These are phyloP conservation scores for Stomatorhinus ivindoensis DNA, from an alignment of 2,113 vertebrate genomes.

Conservation along the genomic window DNA sequence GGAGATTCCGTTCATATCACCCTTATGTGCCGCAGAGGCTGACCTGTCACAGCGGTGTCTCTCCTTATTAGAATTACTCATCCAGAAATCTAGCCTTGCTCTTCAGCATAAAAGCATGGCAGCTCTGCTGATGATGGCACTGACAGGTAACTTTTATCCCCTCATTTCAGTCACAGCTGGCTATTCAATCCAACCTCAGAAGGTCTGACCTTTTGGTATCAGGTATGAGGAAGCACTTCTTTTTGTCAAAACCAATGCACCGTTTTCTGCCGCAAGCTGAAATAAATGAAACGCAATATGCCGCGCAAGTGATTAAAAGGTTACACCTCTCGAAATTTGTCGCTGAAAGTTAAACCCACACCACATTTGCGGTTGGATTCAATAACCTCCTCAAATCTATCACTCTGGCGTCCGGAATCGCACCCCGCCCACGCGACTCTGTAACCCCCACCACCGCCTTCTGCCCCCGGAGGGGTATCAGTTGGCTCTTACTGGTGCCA, in stretches of 20 bases:
- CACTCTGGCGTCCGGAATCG: neutral
- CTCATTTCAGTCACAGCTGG: neutral
- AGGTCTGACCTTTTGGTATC: conserved; percentile 5
- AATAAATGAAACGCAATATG: conserved; percentile 12
- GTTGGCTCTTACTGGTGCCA: neutral
- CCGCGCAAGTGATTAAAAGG: conserved; percentile 7
- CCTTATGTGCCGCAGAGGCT: neutral
- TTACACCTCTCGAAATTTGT: conserved; percentile 6
- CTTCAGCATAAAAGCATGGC: neutral
- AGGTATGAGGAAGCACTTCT: neutral
- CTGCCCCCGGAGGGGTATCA: neutral
- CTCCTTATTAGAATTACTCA: neutral
- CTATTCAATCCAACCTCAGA: neutral
- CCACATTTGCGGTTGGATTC: conserved; percentile 9
- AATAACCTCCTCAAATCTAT: neutral
- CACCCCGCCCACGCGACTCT: neutral
- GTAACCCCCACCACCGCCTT: neutral
- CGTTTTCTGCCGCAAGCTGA: neutral
- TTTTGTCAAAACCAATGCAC: neutral
- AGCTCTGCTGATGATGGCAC: neutral
- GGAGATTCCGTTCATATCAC: neutral
- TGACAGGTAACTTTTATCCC: neutral
- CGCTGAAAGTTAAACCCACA: neutral
- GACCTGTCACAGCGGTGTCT: neutral
- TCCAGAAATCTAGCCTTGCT: neutral